Conservation (phyloP, 2,888 invertebrate species). For the Oxystoma pomonae region DNA sequence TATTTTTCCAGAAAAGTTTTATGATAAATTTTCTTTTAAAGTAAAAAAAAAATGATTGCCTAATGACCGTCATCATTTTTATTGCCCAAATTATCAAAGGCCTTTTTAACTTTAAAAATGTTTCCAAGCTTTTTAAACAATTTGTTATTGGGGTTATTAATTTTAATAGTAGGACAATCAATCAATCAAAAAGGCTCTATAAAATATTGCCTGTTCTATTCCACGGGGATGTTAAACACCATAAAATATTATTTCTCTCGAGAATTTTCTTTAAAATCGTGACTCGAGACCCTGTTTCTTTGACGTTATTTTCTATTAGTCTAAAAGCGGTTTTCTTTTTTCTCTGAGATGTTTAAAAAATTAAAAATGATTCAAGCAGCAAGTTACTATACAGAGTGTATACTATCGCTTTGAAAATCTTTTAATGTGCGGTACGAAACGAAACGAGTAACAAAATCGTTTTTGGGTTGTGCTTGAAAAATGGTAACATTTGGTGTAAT, state of each 20-base stretch:
- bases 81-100: background rate
- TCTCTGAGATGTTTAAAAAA: no score
- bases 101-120: background rate
- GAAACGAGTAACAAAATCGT: no score
- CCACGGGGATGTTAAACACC: background rate
- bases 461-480: no score
- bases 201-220: background rate
- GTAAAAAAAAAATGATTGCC: background rate
- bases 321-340: background rate
- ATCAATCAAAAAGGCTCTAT: background rate
- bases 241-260: background rate
- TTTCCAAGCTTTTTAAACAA: background rate
- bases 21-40: background rate
- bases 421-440: no score
- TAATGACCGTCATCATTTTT: background rate
- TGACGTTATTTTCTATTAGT: background rate
- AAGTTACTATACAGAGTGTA: no score
- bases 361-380: no score
- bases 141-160: background rate
- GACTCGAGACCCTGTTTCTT: background rate
- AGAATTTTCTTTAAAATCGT: background rate
- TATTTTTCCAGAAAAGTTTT: background rate
- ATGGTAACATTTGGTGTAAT: no score
- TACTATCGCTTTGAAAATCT: no score
- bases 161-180: background rate